phyloP scores from a whole-genome alignment of 2,888 invertebrate species.

The Microctonus aethiopoides region DNA sequence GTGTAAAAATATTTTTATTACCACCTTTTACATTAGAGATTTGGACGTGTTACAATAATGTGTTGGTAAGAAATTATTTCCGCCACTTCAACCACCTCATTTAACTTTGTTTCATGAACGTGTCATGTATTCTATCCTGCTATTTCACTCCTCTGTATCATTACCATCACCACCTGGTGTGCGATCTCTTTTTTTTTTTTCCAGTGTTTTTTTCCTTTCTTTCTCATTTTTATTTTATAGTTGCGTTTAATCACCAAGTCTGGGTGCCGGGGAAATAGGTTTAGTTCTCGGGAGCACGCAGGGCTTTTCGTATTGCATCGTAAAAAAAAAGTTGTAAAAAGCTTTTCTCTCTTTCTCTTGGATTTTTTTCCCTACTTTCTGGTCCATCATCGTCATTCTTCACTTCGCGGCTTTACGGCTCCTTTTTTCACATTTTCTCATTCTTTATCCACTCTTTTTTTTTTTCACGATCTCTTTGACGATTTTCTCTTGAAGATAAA shows the following conservation, averaged over 20 bases:
- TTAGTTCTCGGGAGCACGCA: slow-evolving; percentile 58
- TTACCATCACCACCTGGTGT: slow-evolving; percentile 21
- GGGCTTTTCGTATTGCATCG: slow-evolving; percentile 58
- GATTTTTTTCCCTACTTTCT: slow-evolving; percentile 22
- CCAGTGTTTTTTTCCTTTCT: slow-evolving; percentile 12
- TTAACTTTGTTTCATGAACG: slow-evolving; percentile 63
- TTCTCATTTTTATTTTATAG: slow-evolving; percentile 57
- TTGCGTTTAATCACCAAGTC: slow-evolving; percentile 61
- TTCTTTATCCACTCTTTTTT: slow-evolving; percentile 9
- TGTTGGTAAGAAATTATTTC: slow-evolving; percentile 23
- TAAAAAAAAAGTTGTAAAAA: slow-evolving; percentile 66
- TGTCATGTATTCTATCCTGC: slow-evolving; percentile 17
- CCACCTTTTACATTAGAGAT: background rate
- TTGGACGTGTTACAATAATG: slow-evolving; percentile 12
- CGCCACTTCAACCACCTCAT: slow-evolving; percentile 55
- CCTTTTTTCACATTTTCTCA: background rate
- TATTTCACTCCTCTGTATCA: background rate
- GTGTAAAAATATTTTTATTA: slow-evolving; percentile 10
- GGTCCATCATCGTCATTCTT: slow-evolving; percentile 42
- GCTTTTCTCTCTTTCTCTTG: slow-evolving; percentile 34
- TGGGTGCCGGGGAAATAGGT: slow-evolving; percentile 59
- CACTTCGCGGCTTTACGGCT: slow-evolving; percentile 40
- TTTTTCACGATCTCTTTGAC: slow-evolving; percentile 3
- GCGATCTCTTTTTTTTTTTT: slow-evolving; percentile 10
- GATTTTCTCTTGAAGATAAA: slow-evolving; percentile 6